Conservation (phyloP, 2,113 vertebrate genomes). For the Dermatemys mawii region DNA sequence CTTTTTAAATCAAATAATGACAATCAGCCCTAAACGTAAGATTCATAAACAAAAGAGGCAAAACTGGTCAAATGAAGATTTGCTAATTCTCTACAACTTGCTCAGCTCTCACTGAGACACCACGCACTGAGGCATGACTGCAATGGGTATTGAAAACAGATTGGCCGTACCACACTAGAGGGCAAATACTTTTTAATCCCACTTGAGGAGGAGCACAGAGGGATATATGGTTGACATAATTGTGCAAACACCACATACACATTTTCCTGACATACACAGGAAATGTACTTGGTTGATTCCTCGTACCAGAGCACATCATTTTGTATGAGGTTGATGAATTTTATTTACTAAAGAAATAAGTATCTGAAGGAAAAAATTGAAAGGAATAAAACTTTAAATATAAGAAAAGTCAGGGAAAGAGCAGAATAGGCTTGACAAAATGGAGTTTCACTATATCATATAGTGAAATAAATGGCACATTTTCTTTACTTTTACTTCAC, state of each 20-base stretch:
- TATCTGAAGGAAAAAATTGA: neutral
- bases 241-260: neutral
- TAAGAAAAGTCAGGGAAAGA: neutral
- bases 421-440: neutral
- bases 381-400: neutral
- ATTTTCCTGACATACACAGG: conserved; percentile 12
- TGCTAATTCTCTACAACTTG: neutral
- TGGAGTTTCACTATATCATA: too few relatives aligned
- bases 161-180: neutral
- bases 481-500: neutral
- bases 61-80: neutral
- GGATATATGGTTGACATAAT: neutral
- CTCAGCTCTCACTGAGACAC: neutral
- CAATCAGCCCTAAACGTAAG: neutral
- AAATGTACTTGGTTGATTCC: neutral
- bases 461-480: conserved; percentile 7
- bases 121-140: too few relatives aligned
- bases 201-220: fast-evolving
- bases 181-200: neutral
- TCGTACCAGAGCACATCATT: neutral
- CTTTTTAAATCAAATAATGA: neutral
- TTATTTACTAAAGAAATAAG: neutral
- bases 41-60: neutral
- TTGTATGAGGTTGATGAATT: neutral
- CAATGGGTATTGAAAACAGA: neutral